These are phyloP conservation scores for Argyresthia goedartella DNA, from an alignment of 2,888 invertebrate species.

Conservation along the genomic window DNA sequence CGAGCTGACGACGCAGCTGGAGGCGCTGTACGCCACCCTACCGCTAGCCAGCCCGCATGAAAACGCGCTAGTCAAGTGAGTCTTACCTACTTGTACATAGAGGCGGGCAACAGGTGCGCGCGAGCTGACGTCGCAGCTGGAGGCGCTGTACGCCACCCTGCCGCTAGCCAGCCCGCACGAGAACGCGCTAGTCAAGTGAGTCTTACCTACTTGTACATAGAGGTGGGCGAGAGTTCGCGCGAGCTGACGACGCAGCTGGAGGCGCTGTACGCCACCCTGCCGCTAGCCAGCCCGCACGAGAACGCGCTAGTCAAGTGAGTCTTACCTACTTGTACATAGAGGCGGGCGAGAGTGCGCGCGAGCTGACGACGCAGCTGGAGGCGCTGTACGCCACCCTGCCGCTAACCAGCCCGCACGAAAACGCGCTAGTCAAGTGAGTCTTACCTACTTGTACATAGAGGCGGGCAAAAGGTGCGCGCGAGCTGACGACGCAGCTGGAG, in stretches of 20 bases:
- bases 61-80: constrained; percentile 29
- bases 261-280: constrained; percentile 75
- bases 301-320: constrained; percentile 29
- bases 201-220: too few relatives aligned
- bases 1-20: constrained; percentile 78
- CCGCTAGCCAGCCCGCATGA: constrained; percentile 72
- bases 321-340: too few relatives aligned
- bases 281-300: constrained; percentile 69
- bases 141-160: constrained; percentile 76
- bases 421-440: constrained; percentile 19
- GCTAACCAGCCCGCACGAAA: constrained; percentile 69
- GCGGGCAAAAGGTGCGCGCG: constrained; percentile 75
- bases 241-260: constrained; percentile 81
- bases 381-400: constrained; percentile 77
- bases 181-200: constrained; percentile 52
- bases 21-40: constrained; percentile 76
- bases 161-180: constrained; percentile 72
- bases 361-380: constrained; percentile 78
- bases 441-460: too few relatives aligned
- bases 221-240: constrained; percentile 71
- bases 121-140: constrained; percentile 78
- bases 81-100: too few relatives aligned
- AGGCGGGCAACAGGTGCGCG: constrained; percentile 73
- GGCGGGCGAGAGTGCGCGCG: constrained; percentile 73
- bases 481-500: constrained; percentile 78